A percentile compares a stretch with the other conserved stretches of the same genome.
These are phyloP conservation scores for Dunckerocampus dactyliophorus DNA, from an alignment of 2,113 vertebrate genomes.

Conservation along the genomic window DNA sequence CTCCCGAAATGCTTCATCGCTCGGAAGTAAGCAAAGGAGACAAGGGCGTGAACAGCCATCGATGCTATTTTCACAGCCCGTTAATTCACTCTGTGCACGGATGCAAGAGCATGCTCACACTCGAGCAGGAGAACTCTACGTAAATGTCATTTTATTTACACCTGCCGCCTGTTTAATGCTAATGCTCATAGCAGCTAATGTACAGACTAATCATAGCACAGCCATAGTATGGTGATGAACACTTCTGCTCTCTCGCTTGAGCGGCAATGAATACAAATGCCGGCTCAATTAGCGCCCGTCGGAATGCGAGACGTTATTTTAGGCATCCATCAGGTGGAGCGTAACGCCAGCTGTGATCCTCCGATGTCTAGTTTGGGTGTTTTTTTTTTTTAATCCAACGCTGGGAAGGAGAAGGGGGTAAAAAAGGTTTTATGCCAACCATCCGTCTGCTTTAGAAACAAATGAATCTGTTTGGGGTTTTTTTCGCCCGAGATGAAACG, in stretches of 20 bases:
- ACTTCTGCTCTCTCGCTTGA: slow-evolving; percentile 26
- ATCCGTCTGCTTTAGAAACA: slow-evolving; percentile 52
- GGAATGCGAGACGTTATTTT: slow-evolving; percentile 54
- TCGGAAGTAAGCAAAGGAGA: slow-evolving; percentile 21
- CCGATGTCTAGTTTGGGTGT: slow-evolving; percentile 21
- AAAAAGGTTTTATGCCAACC: slow-evolving; percentile 24
- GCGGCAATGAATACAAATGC: slow-evolving; percentile 63
- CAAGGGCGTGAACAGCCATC: slow-evolving; percentile 18
- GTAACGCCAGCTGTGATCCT: slow-evolving; percentile 36
- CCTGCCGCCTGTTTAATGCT: slow-evolving; percentile 19
- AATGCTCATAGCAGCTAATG: slow-evolving; percentile 34
- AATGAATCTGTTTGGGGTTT: slow-evolving; percentile 53
- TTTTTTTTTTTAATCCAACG: slow-evolving; percentile 30
- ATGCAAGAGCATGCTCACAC: slow-evolving; percentile 4
- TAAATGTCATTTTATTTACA: slow-evolving; percentile 33
- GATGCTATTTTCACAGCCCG: slow-evolving; percentile 37
- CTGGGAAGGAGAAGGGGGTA: slow-evolving; percentile 22
- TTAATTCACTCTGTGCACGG: slow-evolving; percentile 37
- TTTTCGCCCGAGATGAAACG: slow-evolving; percentile 51
- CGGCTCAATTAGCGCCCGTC: slow-evolving; percentile 54
- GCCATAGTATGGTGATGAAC: slow-evolving; percentile 40
- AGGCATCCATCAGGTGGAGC: slow-evolving; percentile 8
- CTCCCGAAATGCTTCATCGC: slow-evolving; percentile 30
- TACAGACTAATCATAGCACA: slow-evolving; percentile 34
- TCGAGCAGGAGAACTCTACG: slow-evolving; percentile 13